Conservation (phyloP, 2,888 invertebrate species). For the Drosophila bunnanda region DNA sequence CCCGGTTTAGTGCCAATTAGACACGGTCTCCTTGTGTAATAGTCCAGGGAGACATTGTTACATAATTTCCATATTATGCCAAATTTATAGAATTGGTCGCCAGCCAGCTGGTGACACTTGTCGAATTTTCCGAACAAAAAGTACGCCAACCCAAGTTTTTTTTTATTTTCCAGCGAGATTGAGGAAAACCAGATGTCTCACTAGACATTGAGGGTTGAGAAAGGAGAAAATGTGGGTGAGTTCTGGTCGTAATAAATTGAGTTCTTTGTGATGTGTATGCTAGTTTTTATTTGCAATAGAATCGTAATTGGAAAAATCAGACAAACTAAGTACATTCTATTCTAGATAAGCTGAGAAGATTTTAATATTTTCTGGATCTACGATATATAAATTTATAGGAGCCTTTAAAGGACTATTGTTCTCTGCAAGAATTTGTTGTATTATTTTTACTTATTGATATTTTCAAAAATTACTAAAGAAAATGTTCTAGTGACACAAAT, state of each 20-base stretch:
- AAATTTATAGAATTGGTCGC: conserved; percentile 11
- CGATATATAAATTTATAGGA: too few relatives aligned
- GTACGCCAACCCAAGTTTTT: not conserved
- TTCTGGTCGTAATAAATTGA: not conserved
- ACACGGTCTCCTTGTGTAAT: conserved; percentile 19
- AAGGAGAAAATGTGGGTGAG: not conserved
- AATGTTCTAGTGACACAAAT: not conserved
- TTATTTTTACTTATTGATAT: not conserved
- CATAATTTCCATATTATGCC: conserved; percentile 14
- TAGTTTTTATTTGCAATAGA: not conserved
- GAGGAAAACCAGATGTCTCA: not conserved
- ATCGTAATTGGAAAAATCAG: not conserved
- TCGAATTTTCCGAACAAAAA: conserved; percentile 15
- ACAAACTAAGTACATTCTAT: too few relatives aligned
- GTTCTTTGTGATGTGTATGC: not conserved
- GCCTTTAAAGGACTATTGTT: not conserved
- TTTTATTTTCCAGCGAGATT: not conserved
- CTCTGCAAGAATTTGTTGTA: not conserved
- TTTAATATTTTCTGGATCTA: too few relatives aligned
- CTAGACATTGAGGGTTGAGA: not conserved
- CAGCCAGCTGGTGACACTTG: conserved; percentile 21
- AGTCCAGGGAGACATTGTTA: not conserved
- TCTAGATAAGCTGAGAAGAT: too few relatives aligned
- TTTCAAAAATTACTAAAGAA: not conserved
- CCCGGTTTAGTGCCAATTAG: conserved; percentile 19